Percentiles rank a stretch among this genome's conserved stretches.
Conservation (phyloP, 2,888 invertebrate species). For the Eretmocerus hayati region DNA sequence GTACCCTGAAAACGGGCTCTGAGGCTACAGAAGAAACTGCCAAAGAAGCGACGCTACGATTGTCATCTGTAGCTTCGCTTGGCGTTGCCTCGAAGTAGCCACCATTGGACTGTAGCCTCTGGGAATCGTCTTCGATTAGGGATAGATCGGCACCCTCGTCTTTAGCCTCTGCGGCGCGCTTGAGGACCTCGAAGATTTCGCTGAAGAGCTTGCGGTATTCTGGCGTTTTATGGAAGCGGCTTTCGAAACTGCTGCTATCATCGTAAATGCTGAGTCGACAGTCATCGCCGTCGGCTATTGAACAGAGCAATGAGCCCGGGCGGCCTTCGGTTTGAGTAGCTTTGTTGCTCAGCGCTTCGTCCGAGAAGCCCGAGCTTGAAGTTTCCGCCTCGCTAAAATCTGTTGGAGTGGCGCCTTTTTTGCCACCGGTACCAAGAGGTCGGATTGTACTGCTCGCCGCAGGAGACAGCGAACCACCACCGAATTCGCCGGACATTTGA, state of each 20-base stretch:
- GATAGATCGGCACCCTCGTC: slow-evolving; percentile 73
- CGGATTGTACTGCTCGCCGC: too few species aligned
- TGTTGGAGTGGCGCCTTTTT: slow-evolving; percentile 58
- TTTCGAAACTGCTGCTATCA: slow-evolving; percentile 68
- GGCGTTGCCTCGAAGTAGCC: slow-evolving; percentile 52
- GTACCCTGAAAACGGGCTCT: slow-evolving; percentile 38
- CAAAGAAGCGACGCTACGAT: slow-evolving; percentile 69
- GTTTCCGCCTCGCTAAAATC: slow-evolving; percentile 83
- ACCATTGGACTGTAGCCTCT: not conserved
- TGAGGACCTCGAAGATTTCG: slow-evolving; percentile 76
- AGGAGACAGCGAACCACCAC: slow-evolving; percentile 25
- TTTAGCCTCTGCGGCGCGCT: slow-evolving; percentile 76
- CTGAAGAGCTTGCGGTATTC: slow-evolving; percentile 75
- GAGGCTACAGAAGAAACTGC: slow-evolving; percentile 55
- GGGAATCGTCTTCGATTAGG: slow-evolving; percentile 52
- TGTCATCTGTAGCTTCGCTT: slow-evolving; percentile 62
- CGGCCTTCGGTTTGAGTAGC: slow-evolving; percentile 74
- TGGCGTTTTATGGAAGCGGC: slow-evolving; percentile 73
- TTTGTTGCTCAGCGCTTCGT: slow-evolving; percentile 73
- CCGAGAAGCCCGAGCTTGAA: slow-evolving; percentile 75
- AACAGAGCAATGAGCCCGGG: slow-evolving; percentile 75
- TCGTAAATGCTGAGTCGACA: slow-evolving; percentile 81
- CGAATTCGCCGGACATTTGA: slow-evolving; percentile 67
- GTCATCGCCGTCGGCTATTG: slow-evolving; percentile 78
- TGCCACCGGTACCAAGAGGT: not conserved